phyloP scores from a whole-genome alignment of 2,797 vertebrate genomes.

The Peromyscus nudipes region DNA sequence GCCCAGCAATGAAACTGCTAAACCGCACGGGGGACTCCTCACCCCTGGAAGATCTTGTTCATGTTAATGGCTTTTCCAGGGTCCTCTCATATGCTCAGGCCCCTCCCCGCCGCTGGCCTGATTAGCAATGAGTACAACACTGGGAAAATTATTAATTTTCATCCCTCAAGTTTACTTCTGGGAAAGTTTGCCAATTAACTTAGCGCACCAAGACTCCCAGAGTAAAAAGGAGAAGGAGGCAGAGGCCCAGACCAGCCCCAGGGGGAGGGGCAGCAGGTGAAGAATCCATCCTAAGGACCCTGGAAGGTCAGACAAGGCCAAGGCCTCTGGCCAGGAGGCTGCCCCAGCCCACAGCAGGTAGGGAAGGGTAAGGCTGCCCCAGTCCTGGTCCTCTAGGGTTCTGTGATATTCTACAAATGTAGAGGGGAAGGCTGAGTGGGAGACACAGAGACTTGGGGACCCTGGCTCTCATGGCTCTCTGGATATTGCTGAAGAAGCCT shows the following conservation, averaged over 20 bases:
- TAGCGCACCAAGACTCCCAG: conserved; percentile 32
- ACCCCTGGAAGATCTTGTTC: neutral
- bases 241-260: neutral
- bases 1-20: neutral
- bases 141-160: conserved; percentile 76
- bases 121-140: conserved; percentile 71
- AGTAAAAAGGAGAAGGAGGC: conserved; percentile 36
- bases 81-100: neutral
- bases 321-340: neutral
- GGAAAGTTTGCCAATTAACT: conserved; percentile 86
- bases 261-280: neutral
- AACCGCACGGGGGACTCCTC: neutral
- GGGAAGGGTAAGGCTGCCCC: neutral
- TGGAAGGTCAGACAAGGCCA: neutral
- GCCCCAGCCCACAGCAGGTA: neutral
- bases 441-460: neutral
- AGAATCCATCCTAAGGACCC: neutral
- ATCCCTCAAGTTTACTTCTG: conserved; percentile 82
- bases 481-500: fast-evolving
- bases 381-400: neutral
- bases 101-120: conserved; percentile 70
- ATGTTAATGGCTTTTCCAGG: conserved; percentile 67
- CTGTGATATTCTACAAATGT: neutral
- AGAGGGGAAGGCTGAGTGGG: neutral
- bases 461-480: neutral